Conservation (phyloP, 2,888 invertebrate species). For the Drosophila borealis region DNA sequence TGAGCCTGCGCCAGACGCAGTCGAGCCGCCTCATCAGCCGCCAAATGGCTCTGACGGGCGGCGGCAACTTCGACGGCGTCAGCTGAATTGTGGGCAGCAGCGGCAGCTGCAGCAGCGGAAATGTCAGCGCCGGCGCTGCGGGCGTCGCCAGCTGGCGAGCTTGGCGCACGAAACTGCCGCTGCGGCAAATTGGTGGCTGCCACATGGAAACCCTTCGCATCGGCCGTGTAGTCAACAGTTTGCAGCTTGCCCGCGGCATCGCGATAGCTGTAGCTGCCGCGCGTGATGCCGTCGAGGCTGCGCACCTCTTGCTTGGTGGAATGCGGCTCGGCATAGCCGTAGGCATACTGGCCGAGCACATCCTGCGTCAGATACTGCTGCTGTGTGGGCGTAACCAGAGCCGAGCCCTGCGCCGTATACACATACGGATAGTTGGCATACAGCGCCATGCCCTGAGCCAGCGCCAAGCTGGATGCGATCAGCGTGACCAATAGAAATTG, state of each 20-base stretch:
- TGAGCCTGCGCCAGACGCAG: slow-evolving; percentile 67
- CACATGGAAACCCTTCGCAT: slow-evolving; percentile 87
- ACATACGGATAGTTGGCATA: slow-evolving; percentile 69
- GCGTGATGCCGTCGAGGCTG: slow-evolving; percentile 87
- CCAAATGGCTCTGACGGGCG: slow-evolving; percentile 74
- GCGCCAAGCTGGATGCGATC: slow-evolving; percentile 64
- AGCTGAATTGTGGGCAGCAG: slow-evolving; percentile 22
- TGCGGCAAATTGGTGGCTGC: slow-evolving; percentile 87
- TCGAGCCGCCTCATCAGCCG: slow-evolving; percentile 75
- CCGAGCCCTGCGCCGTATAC: slow-evolving; percentile 76
- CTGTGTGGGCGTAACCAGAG: slow-evolving; percentile 83
- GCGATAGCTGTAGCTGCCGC: slow-evolving; percentile 87
- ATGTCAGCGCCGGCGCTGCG: background rate
- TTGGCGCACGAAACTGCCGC: slow-evolving; percentile 39
- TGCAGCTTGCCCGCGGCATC: slow-evolving; percentile 87
- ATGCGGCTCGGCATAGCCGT: slow-evolving; percentile 87
- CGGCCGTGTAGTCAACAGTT: slow-evolving; percentile 87
- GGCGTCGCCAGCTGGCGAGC: slow-evolving; percentile 26
- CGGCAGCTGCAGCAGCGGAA: slow-evolving; percentile 2
- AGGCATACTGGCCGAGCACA: slow-evolving; percentile 87
- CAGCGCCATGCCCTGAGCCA: slow-evolving; percentile 64
- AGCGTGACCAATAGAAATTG: slow-evolving; percentile 73
- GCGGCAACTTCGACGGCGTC: slow-evolving; percentile 78
- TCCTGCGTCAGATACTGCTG: slow-evolving; percentile 87
- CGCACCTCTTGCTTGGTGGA: slow-evolving; percentile 87